phyloP scores from a whole-genome alignment of 1,140 invertebrate species.

The Armadillidium nasatum region DNA sequence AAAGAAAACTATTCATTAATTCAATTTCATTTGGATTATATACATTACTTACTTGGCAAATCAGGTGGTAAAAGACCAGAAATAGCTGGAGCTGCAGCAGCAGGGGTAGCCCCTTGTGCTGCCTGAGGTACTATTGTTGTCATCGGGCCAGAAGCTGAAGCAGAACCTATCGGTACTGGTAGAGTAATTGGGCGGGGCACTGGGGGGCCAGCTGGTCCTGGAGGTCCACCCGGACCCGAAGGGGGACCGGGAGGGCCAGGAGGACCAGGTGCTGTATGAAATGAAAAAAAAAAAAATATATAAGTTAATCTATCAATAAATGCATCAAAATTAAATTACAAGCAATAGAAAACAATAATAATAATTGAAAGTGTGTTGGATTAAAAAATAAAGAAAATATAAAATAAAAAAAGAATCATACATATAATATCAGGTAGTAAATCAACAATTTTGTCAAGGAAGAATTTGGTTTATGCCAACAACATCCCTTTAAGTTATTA shows the following conservation, averaged over 20 bases:
- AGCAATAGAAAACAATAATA: no score
- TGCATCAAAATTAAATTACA: no score
- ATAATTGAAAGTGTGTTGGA: no score
- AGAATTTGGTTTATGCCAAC: no score
- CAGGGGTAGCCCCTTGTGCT: slow-evolving; percentile 50
- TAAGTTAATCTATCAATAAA: no score
- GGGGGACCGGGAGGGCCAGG: slow-evolving; percentile 48
- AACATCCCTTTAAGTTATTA: no score
- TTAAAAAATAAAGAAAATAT: no score
- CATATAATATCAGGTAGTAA: no score
- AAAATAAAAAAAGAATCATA: no score
- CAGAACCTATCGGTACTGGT: slow-evolving; percentile 28
- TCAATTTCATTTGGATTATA: no score
- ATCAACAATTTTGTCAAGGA: no score
- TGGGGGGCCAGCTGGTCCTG: slow-evolving; percentile 48
- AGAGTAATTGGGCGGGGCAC: slow-evolving; percentile 38
- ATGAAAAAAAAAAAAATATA: slow-evolving; percentile 24
- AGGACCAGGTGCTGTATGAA: slow-evolving; percentile 49
- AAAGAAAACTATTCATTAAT: not conserved
- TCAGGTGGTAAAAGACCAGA: slow-evolving; percentile 48
- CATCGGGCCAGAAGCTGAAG: slow-evolving; percentile 34
- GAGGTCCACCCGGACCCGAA: slow-evolving; percentile 50
- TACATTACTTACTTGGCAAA: slow-evolving; percentile 51
- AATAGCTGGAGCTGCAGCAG: slow-evolving; percentile 52
- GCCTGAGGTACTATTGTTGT: slow-evolving; percentile 51